Conservation (phyloP, 37 sponge, comb jelly and placozoan genomes). For the Agelas oroides region DNA sequence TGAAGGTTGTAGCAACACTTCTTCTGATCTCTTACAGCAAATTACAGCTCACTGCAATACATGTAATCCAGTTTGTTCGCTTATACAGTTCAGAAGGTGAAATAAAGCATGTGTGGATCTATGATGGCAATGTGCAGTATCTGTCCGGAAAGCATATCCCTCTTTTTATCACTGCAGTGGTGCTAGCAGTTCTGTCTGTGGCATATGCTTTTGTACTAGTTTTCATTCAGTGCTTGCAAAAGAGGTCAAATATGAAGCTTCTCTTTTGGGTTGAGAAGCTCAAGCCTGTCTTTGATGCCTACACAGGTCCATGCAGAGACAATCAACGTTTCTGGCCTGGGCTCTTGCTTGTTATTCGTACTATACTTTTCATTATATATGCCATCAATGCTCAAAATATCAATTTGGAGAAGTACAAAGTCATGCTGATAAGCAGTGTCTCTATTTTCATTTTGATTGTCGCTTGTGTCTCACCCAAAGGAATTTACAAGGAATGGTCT, state of each 20-base stretch:
- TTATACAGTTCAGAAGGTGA: neutral
- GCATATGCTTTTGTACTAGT: conserved; percentile 10
- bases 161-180: conserved; percentile 2
- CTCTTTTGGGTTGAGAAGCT: conserved; percentile 12
- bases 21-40: conserved; percentile 30
- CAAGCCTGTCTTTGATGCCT: conserved; percentile 23
- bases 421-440: neutral
- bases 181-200: neutral
- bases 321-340: conserved; percentile 23
- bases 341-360: conserved; percentile 1
- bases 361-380: neutral
- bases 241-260: neutral
- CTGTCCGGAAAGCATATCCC: neutral
- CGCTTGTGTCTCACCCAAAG: neutral
- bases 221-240: conserved; percentile 1
- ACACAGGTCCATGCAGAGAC: conserved; percentile 13
- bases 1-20: conserved; percentile 27
- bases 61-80: neutral
- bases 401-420: too few relatives aligned
- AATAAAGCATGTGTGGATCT: neutral
- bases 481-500: conserved; percentile 11
- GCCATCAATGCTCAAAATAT: neutral
- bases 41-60: conserved; percentile 4
- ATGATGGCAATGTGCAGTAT: conserved; percentile 2
- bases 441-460: neutral